phyloP scores from a whole-genome alignment of 2,888 invertebrate genomes.

The Norana najaformis region DNA sequence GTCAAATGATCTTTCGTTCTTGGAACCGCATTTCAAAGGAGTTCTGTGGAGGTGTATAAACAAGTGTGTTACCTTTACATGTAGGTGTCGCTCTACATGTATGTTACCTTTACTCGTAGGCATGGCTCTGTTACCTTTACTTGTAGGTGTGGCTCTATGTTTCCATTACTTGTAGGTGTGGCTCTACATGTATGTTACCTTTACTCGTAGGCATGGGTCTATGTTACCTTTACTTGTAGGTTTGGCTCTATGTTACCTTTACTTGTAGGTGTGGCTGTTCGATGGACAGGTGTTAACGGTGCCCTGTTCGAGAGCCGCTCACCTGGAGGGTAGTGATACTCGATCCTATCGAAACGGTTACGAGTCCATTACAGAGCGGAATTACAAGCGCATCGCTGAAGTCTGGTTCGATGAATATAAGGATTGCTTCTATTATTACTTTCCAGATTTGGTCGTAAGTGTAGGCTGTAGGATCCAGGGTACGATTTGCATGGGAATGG shows the following conservation, averaged over 20 bases:
- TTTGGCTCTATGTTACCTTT: background rate
- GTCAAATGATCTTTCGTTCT: no score
- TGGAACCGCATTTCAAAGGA: no score
- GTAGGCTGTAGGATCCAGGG: background rate
- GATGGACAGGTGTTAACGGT: background rate
- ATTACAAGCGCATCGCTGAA: background rate
- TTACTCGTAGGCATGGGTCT: no score
- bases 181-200: background rate
- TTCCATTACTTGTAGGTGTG: background rate
- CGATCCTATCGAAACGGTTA: background rate
- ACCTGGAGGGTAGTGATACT: background rate
- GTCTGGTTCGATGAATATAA: conserved; percentile 23
- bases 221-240: no score
- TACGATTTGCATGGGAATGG: background rate
- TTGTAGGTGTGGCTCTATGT: background rate
- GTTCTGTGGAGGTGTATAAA: background rate
- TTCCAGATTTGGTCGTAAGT: conserved; percentile 31
- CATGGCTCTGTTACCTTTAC: no score
- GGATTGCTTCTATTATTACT: conserved; percentile 24
- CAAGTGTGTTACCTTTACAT: background rate
- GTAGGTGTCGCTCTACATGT: background rate
- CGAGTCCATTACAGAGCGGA: background rate
- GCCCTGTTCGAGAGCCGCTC: background rate
- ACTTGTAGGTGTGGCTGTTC: conserved; percentile 13
- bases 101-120: no score